Evolutionary conservation across 2,797 vertebrate species (phyloP), one percentile per base, ranked within the genome.

Genomic region (Pogonophryne albipinna): DNA sequence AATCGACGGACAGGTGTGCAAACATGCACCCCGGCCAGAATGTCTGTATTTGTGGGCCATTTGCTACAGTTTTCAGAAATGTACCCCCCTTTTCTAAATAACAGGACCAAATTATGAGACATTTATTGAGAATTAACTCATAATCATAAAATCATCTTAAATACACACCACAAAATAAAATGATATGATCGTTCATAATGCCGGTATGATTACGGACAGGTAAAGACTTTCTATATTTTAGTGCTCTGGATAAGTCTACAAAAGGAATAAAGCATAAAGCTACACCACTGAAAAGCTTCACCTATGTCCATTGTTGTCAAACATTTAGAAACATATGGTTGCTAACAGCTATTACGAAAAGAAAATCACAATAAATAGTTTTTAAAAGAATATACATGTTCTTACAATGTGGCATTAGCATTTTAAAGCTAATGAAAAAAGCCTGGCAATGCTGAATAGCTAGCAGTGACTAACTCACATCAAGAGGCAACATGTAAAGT

Each of bases 1-100:
- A 59, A 66, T 61, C 58, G 76, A 55, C 20, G 17, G 63, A 74
- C 59, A 81, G 83, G 80, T 64, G 77, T 66, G 61, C 15, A 17
- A 55, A 58, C 45, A 42, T 15, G 66, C 59, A 17, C 47, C 34
- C 49, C 7, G 16, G 56, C 19, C 44, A 13, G 51, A 55, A 52
- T 38, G 20, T 16, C 52, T 71, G 10, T n/a, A 4, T 9, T 31
- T 42, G 16, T 56, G 31, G 6, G 63, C 34, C 14, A 0, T 15
- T 66, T 31, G 51, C 49, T 42, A 16, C 56, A 6, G 4, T 27
- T 14, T 0, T 19, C 31, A 4, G 5, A 41, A 23, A 34, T 34
- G n/a, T n/a, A 42, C 6, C 13, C 10, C 27, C 19, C 11, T 1
- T 20, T 46, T 49, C 14, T 2, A 49, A 58, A 31, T 3, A 12